These are phyloP conservation scores for Bombus impatiens DNA, from an alignment of 1,140 invertebrate species.

Conservation along the genomic window DNA sequence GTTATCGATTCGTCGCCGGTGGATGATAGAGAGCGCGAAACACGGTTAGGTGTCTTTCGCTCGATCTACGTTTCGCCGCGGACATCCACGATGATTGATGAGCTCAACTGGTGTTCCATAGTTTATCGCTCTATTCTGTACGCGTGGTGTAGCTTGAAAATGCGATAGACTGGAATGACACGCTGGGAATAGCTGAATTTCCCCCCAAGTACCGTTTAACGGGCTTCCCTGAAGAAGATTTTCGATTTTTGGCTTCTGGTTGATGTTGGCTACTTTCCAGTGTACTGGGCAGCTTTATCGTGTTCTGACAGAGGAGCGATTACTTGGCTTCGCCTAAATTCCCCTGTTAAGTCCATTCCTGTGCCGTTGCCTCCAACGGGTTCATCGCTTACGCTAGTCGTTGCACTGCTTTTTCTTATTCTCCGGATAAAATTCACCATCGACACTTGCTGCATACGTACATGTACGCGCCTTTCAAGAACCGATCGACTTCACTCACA, in stretches of 20 bases:
- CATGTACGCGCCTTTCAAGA: too few relatives aligned
- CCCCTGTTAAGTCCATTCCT: background rate
- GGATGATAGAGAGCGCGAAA: slow-evolving; percentile 32
- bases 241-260: background rate
- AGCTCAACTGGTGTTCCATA: slow-evolving; percentile 15
- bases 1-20: slow-evolving; percentile 27
- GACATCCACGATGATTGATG: slow-evolving; percentile 30
- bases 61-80: background rate
- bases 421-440: too few relatives aligned
- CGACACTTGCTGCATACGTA: too few relatives aligned
- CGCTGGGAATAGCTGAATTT: background rate
- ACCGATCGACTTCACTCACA: too few relatives aligned
- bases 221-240: background rate
- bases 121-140: slow-evolving; percentile 30
- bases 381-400: too few relatives aligned
- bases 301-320: background rate
- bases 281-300: background rate
- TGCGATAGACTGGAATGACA: background rate
- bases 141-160: background rate
- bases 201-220: background rate
- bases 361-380: too few relatives aligned
- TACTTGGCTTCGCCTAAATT: background rate
- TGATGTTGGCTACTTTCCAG: background rate
- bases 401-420: too few relatives aligned
- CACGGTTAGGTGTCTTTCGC: slow-evolving; percentile 30